These are phyloP conservation scores for Drosophila algonquin DNA, from an alignment of 2,888 invertebrate genomes.

Conservation along the genomic window DNA sequence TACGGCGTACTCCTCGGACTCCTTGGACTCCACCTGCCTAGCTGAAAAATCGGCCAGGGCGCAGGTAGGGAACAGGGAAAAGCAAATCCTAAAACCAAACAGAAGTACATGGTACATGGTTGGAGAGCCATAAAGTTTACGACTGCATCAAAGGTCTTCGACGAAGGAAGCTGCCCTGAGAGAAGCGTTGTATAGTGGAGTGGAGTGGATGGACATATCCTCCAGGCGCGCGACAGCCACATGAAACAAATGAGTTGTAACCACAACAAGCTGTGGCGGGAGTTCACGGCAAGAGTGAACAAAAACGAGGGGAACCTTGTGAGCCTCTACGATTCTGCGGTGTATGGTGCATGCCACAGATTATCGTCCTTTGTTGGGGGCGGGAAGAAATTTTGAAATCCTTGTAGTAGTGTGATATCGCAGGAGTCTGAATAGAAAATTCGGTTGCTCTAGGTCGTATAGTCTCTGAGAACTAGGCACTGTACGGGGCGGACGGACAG, in stretches of 20 bases:
- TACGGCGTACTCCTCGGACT: background rate
- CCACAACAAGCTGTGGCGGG: conserved; percentile 52
- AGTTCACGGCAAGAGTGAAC: conserved; percentile 54
- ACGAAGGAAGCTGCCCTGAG: conserved; percentile 22
- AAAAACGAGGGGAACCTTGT: background rate
- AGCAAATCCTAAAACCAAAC: conserved; percentile 11
- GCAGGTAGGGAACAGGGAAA: background rate
- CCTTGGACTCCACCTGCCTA: too few relatives aligned
- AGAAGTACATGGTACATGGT: conserved; percentile 26
- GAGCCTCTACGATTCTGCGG: too few relatives aligned
- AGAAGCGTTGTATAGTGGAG: conserved; percentile 12
- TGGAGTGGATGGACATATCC: too few relatives aligned
- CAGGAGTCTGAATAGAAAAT: too few relatives aligned
- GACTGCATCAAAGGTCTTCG: conserved; percentile 72
- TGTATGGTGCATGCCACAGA: too few relatives aligned
- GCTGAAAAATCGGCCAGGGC: too few relatives aligned
- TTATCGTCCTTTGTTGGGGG: too few relatives aligned
- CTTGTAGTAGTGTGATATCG: too few relatives aligned
- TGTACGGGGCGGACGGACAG: too few relatives aligned
- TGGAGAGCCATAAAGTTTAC: conserved; percentile 65
- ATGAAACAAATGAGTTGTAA: conserved; percentile 74
- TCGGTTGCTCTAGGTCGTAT: too few relatives aligned
- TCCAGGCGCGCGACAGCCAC: conserved; percentile 26
- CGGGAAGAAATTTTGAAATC: too few relatives aligned
- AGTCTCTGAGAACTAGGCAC: too few relatives aligned